Conservation (phyloP, 1,140 invertebrate genomes). For the Habropoda laboriosa region DNA sequence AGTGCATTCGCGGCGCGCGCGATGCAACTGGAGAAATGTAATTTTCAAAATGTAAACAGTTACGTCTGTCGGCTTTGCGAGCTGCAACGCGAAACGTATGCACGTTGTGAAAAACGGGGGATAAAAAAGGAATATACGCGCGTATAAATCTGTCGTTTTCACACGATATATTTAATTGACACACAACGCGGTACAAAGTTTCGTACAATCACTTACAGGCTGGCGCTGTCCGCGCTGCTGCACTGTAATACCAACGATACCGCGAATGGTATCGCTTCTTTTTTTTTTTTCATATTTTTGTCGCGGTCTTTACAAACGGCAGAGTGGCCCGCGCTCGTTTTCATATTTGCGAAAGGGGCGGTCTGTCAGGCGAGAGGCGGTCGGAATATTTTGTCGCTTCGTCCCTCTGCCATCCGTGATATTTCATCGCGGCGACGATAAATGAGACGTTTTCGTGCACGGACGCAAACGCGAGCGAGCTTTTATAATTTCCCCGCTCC, state of each 20-base stretch:
- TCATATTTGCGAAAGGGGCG: slow-evolving; percentile 27
- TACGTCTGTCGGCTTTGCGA: too few species aligned
- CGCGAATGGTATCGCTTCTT: background rate
- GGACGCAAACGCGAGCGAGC: background rate
- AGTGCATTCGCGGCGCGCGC: background rate
- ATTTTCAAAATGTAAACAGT: background rate
- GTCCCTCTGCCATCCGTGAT: background rate
- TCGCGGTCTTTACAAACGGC: slow-evolving; percentile 7
- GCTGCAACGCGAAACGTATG: background rate
- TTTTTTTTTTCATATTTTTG: slow-evolving; percentile 1
- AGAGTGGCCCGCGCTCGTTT: slow-evolving; percentile 16
- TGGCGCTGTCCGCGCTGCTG: background rate
- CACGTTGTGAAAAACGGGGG: background rate
- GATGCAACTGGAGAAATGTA: background rate
- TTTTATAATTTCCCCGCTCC: slow-evolving; percentile 7
- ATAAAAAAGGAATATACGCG: background rate
- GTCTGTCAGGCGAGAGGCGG: background rate
- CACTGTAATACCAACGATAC: background rate
- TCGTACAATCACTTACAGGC: slow-evolving; percentile 9
- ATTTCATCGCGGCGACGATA: slow-evolving; percentile 13
- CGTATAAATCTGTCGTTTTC: slow-evolving; percentile 36
- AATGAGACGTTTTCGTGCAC: slow-evolving; percentile 1
- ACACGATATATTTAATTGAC: slow-evolving; percentile 12
- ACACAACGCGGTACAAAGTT: background rate
- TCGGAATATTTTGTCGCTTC: slow-evolving; percentile 40